Base-by-base conservation (phyloP, 2,113 vertebrate genomes). In the Excalfactoria chinensis region DNA sequence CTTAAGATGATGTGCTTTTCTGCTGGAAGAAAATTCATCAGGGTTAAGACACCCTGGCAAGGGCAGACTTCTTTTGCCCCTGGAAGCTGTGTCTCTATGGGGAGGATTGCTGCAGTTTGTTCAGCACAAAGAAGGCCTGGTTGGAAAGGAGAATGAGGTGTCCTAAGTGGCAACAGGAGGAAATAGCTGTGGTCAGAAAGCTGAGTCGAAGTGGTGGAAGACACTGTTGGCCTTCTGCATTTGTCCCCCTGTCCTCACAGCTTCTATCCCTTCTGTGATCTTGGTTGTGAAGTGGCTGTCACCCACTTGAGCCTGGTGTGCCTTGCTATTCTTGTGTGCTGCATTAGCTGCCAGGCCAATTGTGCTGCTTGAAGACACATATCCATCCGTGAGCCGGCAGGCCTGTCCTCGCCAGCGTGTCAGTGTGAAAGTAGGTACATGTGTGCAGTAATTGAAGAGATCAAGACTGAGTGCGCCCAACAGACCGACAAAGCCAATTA, bases 401-500 rank as follows among this genome's bases (percentile, higher is more conserved):
- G 85, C 68, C 83, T 95, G 91, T 91, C 93, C 93, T 92, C 70
- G 37, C 59, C 1, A 0, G 62, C 13, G 6, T 88, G 93, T 51
- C 92, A 85, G 75, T 32, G 34, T 88, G 89, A 96, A 82, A 92
- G 86, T 34, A 94, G 93, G 63, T 89, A 96, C 67, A 69, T 94
- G 93, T 30, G 1, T 82, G 71, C 88, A 92, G 86, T 96, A 97
- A 97, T 97, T 97, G 96, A 94, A 95, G 95, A 96, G 96, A 97
- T 97, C 95, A 96, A 97, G 96, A 96, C 95, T 89, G 93, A 95
- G 95, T 91, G 92, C 30, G 21, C 55, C 91, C 82, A 96, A 77
- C 94, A 95, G 96, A 97, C 96, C 88, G 91, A 96, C 93, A 97
- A 97, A 97, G 96, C 96, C 95, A 97, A 97, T 97, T 97, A 97